phyloP scores from a whole-genome alignment of 2,113 vertebrate genomes.

The Trochalopteron elliotii region DNA sequence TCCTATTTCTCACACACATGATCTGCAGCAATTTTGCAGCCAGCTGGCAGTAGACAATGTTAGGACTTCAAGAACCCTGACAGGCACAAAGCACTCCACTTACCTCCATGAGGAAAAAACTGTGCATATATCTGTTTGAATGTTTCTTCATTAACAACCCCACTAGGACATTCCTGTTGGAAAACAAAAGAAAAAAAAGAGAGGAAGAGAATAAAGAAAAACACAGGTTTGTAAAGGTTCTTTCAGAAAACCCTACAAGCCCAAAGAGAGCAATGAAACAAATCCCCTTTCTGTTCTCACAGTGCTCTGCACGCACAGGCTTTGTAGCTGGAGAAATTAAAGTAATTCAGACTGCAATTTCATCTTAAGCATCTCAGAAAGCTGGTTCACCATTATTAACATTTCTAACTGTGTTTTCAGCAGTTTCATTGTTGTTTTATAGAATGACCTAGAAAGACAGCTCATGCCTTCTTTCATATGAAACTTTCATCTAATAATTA shows the following conservation, averaged over 20 bases:
- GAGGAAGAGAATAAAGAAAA: not conserved
- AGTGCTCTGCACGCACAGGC: not conserved
- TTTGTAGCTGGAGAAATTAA: not conserved
- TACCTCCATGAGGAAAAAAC: constrained; percentile 98
- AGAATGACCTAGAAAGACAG: not conserved
- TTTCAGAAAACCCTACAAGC: not conserved
- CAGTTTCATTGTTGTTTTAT: not conserved
- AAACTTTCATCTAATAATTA: not conserved
- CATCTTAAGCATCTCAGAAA: not conserved
- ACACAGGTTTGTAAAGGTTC: not conserved
- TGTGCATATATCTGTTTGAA: constrained; percentile 98
- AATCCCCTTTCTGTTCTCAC: not conserved
- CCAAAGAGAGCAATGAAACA: not conserved
- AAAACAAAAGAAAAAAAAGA: not conserved
- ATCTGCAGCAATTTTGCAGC: not conserved
- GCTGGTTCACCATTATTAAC: not conserved
- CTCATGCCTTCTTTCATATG: not conserved
- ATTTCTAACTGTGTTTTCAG: not conserved
- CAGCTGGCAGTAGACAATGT: not conserved
- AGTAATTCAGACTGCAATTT: not conserved
- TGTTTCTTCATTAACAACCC: constrained; percentile 92
- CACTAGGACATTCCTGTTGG: constrained; percentile 92
- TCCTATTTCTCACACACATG: not conserved
- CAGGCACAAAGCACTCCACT: not conserved
- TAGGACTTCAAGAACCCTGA: not conserved